Conservation (phyloP, 2,888 invertebrate species). For the Orthosia gothica region DNA sequence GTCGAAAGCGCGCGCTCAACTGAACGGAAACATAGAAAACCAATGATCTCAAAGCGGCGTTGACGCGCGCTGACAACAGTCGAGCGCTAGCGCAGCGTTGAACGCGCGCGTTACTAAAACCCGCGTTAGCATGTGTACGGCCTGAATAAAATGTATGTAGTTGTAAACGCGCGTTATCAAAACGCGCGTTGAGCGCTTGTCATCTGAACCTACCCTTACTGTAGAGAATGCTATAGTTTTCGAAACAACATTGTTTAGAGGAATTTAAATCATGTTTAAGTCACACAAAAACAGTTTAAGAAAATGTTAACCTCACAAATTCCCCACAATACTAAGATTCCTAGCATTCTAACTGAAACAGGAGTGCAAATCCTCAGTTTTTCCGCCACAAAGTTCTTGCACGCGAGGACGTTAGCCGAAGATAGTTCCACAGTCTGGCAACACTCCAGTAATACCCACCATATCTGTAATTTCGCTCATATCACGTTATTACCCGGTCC, state of each 20-base stretch:
- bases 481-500: constrained; percentile 42
- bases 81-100: no score
- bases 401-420: constrained; percentile 40
- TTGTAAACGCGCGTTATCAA: no score
- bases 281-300: background rate
- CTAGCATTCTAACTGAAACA: constrained; percentile 9
- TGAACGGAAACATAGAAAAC: no score
- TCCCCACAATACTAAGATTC: constrained; percentile 24
- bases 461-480: constrained; percentile 54
- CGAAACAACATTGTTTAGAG: background rate
- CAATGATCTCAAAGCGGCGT: no score
- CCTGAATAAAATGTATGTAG: no score
- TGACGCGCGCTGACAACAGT: no score
- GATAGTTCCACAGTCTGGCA: constrained; percentile 43
- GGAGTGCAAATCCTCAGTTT: constrained; percentile 35
- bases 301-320: constrained; percentile 23
- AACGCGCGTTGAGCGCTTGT: no score
- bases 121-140: no score
- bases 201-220: no score
- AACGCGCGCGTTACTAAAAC: no score
- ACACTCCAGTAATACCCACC: constrained; percentile 49
- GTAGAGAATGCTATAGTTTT: background rate
- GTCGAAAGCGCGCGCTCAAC: no score
- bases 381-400: constrained; percentile 48
- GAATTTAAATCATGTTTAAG: constrained; percentile 11